Percentiles rank a stretch among this genome's conserved stretches.
Conservation (phyloP, 2,888 invertebrate species). For the Dynastes tityus region DNA sequence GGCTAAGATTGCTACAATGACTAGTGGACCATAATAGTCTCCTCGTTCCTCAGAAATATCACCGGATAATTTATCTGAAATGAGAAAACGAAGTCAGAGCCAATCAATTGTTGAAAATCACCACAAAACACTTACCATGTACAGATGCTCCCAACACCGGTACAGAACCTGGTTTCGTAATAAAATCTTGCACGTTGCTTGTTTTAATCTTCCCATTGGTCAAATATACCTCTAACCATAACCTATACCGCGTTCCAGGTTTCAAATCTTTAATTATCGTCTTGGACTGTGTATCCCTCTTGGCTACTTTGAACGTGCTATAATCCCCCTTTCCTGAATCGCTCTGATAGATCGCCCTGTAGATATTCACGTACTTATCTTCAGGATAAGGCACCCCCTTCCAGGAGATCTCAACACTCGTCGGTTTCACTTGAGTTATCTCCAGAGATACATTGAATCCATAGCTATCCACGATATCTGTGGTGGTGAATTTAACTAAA, state of each 20-base stretch:
- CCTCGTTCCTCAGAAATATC: slow-evolving; percentile 75
- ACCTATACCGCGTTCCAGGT: slow-evolving; percentile 87
- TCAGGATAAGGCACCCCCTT: slow-evolving; percentile 90
- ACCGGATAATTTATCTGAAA: slow-evolving; percentile 70
- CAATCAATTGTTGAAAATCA: too few species aligned
- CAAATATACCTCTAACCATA: slow-evolving; percentile 92
- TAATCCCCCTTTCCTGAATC: slow-evolving; percentile 82
- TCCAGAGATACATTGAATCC: slow-evolving; percentile 87
- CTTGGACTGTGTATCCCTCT: slow-evolving; percentile 80
- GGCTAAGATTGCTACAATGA: slow-evolving; percentile 90
- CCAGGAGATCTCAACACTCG: slow-evolving; percentile 86
- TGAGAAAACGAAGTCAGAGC: slow-evolving; percentile 1
- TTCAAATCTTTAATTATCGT: slow-evolving; percentile 80
- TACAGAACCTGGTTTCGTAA: slow-evolving; percentile 83
- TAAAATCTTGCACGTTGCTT: slow-evolving; percentile 90
- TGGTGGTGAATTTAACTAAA: slow-evolving; percentile 80
- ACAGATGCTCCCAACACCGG: slow-evolving; percentile 71
- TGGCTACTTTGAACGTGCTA: slow-evolving; percentile 83
- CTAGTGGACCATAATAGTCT: slow-evolving; percentile 91
- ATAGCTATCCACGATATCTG: slow-evolving; percentile 84
- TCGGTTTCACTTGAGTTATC: slow-evolving; percentile 82
- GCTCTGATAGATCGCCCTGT: slow-evolving; percentile 87
- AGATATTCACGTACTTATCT: slow-evolving; percentile 92
- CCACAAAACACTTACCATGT: slow-evolving; percentile 69
- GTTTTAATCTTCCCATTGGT: slow-evolving; percentile 93